phyloP scores from a whole-genome alignment of 2,797 vertebrate species.

The Balearica regulorum region DNA sequence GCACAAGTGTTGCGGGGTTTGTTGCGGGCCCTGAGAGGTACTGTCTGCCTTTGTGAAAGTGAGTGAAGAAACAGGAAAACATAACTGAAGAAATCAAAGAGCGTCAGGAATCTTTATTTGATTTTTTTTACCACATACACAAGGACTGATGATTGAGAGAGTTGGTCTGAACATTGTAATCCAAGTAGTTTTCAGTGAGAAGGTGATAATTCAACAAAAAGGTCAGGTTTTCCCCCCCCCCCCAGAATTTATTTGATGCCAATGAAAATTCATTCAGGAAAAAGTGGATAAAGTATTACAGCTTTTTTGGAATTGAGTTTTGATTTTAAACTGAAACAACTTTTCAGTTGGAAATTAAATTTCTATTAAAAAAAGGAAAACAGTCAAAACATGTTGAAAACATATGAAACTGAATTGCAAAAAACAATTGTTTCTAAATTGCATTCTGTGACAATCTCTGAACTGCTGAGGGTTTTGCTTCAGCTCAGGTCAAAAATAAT shows the following conservation, averaged over 20 bases:
- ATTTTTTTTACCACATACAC: neutral
- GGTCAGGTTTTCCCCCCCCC: neutral
- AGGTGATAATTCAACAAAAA: neutral
- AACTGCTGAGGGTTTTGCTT: neutral
- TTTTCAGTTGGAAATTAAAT: neutral
- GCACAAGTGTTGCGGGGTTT: neutral
- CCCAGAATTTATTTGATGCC: neutral
- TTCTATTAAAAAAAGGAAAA: neutral
- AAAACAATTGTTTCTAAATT: neutral
- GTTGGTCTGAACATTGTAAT: neutral
- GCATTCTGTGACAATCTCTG: neutral
- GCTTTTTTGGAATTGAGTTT: neutral
- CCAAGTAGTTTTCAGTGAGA: neutral
- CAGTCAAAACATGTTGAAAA: neutral
- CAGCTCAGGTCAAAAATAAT: neutral
- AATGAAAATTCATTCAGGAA: neutral
- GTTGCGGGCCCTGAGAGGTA: neutral
- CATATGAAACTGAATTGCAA: neutral
- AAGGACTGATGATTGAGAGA: neutral
- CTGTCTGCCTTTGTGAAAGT: neutral
- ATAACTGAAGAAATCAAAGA: neutral
- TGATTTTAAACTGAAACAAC: neutral
- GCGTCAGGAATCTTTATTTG: neutral
- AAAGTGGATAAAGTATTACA: neutral
- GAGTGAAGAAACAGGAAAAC: neutral